A percentile compares a stretch with the other conserved stretches of the same genome.
These are phyloP conservation scores for Diaphora mendica DNA, from an alignment of 2,888 invertebrate species.

Conservation along the genomic window DNA sequence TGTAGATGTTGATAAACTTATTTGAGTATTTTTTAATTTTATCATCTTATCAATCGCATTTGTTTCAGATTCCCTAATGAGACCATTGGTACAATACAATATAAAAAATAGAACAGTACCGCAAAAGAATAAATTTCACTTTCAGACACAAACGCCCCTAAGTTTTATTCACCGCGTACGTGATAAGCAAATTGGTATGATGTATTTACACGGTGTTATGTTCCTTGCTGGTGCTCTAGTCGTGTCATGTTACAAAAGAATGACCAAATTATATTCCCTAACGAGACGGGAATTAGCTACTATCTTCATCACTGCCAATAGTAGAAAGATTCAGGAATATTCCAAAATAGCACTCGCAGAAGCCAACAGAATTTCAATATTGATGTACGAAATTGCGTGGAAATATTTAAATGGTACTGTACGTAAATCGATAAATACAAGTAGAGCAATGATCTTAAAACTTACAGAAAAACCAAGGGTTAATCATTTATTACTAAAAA, in stretches of 20 bases:
- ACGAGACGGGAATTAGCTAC: slow-evolving; percentile 47
- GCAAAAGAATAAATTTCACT: slow-evolving; percentile 21
- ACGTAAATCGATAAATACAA: background rate
- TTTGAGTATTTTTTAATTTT: no score
- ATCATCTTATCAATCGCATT: no score
- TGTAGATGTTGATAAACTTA: no score
- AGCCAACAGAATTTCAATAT: slow-evolving; percentile 41
- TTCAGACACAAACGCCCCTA: slow-evolving; percentile 8
- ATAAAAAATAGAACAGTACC: slow-evolving; percentile 41
- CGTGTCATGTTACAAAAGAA: slow-evolving; percentile 64
- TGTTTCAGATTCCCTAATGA: slow-evolving; percentile 36
- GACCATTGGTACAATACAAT: slow-evolving; percentile 25
- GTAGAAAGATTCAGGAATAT: slow-evolving; percentile 29
- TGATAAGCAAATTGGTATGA: slow-evolving; percentile 34
- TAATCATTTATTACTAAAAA: slow-evolving; percentile 63
- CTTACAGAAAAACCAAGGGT: slow-evolving; percentile 38
- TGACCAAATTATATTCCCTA: slow-evolving; percentile 37
- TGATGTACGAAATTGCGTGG: slow-evolving; percentile 43
- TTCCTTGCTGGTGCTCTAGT: slow-evolving; percentile 68
- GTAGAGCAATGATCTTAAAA: slow-evolving; percentile 18
- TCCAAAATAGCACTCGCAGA: slow-evolving; percentile 53
- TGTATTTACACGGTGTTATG: slow-evolving; percentile 59
- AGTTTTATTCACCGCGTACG: slow-evolving; percentile 24
- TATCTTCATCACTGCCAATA: slow-evolving; percentile 37
- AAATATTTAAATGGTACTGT: slow-evolving; percentile 26